phyloP scores from a whole-genome alignment of 2,113 vertebrate species.

The Argyrosomus japonicus region DNA sequence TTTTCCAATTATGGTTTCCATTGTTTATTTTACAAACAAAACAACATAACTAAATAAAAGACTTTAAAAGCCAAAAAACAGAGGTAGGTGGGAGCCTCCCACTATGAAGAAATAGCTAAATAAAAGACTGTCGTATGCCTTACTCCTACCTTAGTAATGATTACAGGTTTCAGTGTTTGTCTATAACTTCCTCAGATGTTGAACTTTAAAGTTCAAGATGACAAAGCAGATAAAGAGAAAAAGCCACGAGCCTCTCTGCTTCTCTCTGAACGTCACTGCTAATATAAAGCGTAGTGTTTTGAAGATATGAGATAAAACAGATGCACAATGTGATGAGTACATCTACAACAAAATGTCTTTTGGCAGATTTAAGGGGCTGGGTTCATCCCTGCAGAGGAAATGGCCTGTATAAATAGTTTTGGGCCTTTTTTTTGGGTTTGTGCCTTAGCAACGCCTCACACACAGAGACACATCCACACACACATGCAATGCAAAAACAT shows the following conservation, averaged over 20 bases:
- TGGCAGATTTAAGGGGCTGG: slow-evolving; percentile 36
- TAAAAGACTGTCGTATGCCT: slow-evolving; percentile 33
- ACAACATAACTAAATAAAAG: slow-evolving; percentile 44
- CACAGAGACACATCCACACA: slow-evolving; percentile 11
- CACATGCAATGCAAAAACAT: not conserved
- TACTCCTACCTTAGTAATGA: slow-evolving; percentile 38
- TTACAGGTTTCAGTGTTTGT: slow-evolving; percentile 22
- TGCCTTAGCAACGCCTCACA: slow-evolving; percentile 49
- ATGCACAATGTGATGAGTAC: slow-evolving; percentile 20
- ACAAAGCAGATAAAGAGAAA: slow-evolving; percentile 17
- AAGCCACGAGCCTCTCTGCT: not conserved
- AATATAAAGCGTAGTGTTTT: slow-evolving; percentile 6
- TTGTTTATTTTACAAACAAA: slow-evolving; percentile 65
- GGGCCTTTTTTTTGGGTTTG: slow-evolving; percentile 26
- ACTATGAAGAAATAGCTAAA: slow-evolving; percentile 39
- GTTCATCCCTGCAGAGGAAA: slow-evolving; percentile 61
- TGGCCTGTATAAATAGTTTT: slow-evolving; percentile 58
- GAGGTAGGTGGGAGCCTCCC: slow-evolving; percentile 40
- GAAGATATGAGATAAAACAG: slow-evolving; percentile 33
- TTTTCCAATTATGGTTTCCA: slow-evolving; percentile 37
- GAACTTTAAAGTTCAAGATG: slow-evolving; percentile 39
- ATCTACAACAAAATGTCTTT: slow-evolving; percentile 9
- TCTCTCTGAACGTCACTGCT: slow-evolving; percentile 12
- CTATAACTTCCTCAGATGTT: slow-evolving; percentile 23
- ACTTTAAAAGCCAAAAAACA: slow-evolving; percentile 6